Base-by-base conservation (phyloP, 1,140 invertebrate genomes). In the Heliconius himera region DNA sequence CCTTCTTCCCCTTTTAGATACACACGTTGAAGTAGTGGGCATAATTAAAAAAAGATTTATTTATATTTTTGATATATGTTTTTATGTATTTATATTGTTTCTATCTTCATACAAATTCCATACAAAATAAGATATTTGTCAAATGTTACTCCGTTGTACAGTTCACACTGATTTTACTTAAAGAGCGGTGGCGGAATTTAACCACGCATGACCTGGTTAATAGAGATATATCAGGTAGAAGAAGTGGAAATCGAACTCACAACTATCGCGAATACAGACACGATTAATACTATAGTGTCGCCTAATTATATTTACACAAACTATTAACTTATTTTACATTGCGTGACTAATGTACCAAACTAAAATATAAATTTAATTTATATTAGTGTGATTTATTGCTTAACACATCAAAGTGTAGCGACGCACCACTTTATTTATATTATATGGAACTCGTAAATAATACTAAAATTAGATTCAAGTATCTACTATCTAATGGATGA, bases 331-430 rank as follows among this genome's bases (percentile, higher is more conserved):
- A 79, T 75, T 79, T 79, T 79, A 75, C 36, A 70, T 49, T 41
- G 38, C 73, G 73, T 79, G 78, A 75, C 78, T 84, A 85, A 87
- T 73, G 77, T 60, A 76, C 81, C 74, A 70, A 73, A 80, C 49
- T 33, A 73, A 77, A 72, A 77, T 77, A 77, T 51, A 71, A 33
- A 36, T 36, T 77, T 72, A 77, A 77, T 77, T 73, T 76, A 54
- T 74, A 76, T 76, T 49, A 66, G 22, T 38, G 33, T 49, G 60
- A 80, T 76, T 80, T 80, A 80, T 76, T 36, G 46, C n/a, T 77
- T 72, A 38, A 72, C 26, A 71, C 76, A 46, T 77, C 66, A 77
- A 77, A 77, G 76, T 72, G 22, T 66, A 66, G 60, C 60, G 26
- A 66, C n/a, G 60, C 16, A 16, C 60, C 22, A 29, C 22, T 66